phyloP scores from a whole-genome alignment of 1,140 invertebrate species.

The Euglossa dilemma region DNA sequence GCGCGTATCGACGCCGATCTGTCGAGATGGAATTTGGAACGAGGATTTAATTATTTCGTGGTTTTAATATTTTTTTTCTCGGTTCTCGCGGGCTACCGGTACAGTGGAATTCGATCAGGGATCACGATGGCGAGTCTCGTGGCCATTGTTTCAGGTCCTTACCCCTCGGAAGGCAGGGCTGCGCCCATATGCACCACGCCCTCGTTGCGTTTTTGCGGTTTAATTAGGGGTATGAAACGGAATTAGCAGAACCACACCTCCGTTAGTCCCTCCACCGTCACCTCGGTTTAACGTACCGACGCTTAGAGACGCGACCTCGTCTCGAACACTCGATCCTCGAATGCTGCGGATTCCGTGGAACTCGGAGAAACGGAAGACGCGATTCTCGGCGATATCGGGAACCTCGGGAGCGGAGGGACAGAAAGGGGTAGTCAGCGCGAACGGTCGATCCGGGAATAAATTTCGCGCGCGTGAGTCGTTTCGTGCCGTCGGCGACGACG shows the following conservation, averaged over 20 bases:
- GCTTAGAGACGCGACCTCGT: not conserved
- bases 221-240: conserved; percentile 66
- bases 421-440: no score
- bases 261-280: conserved; percentile 54
- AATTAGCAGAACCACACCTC: conserved; percentile 67
- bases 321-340: no score
- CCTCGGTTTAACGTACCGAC: conserved; percentile 56
- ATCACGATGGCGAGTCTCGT: conserved; percentile 48
- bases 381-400: no score
- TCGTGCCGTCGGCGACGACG: conserved; percentile 21
- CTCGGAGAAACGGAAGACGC: not conserved
- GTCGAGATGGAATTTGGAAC: no score
- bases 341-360: no score
- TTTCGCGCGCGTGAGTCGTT: conserved; percentile 15
- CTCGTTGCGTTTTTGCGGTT: conserved; percentile 52
- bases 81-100: no score
- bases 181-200: conserved; percentile 62
- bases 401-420: no score
- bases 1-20: no score
- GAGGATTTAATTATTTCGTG: no score
- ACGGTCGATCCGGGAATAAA: conserved; percentile 12
- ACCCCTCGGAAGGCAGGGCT: conserved; percentile 52
- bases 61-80: no score
- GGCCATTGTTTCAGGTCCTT: conserved; percentile 60
- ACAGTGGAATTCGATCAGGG: conserved; percentile 26